Evolutionary conservation across 2,797 vertebrate species (phyloP).

Genomic region (Bradypodion ventrale): DNA sequence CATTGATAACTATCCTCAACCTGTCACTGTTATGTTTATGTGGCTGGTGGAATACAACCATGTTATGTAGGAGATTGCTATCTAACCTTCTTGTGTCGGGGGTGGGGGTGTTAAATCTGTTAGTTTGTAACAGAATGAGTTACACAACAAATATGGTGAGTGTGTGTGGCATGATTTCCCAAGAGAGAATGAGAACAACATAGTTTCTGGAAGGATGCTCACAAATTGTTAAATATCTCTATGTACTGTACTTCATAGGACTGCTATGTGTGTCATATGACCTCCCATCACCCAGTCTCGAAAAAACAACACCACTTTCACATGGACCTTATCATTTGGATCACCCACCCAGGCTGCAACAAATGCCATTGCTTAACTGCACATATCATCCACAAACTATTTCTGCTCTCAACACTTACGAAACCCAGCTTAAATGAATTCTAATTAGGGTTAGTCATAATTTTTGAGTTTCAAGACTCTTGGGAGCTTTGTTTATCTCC

Average conservation of each 20-base stretch:
- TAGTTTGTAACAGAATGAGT: not conserved
- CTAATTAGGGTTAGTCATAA: conserved; percentile 14
- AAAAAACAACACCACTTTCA: not conserved
- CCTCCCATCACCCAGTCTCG: not conserved
- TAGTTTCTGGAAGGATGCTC: not conserved
- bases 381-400: not conserved
- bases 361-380: conserved; percentile 16
- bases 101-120: no score
- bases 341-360: not conserved
- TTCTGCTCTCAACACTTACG: conserved; percentile 1
- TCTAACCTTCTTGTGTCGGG: no score
- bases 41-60: not conserved
- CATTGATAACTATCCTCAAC: not conserved
- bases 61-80: not conserved
- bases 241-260: not conserved
- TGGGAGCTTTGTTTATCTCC: not conserved
- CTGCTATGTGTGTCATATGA: not conserved
- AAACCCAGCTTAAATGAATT: not conserved
- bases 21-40: not conserved
- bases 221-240: not conserved
- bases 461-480: not conserved
- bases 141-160: not conserved
- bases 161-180: not conserved
- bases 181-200: not conserved
- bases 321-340: not conserved